A percentile compares a stretch with the other conserved stretches of the same genome.
Conservation (phyloP, 2,113 vertebrate species). For the Chunga burmeisteri region DNA sequence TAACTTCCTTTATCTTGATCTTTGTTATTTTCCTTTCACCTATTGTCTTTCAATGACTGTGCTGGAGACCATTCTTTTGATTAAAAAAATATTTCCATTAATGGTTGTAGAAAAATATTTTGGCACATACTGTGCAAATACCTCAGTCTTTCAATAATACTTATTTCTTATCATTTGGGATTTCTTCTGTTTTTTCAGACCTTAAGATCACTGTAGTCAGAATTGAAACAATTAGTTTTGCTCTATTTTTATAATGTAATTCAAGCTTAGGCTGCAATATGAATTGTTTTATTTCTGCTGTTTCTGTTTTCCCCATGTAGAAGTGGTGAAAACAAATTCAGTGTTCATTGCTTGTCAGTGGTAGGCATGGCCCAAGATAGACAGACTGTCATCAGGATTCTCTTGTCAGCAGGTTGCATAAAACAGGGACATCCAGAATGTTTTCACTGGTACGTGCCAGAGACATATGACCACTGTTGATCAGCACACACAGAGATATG, state of each 20-base stretch:
- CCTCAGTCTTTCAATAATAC: background rate
- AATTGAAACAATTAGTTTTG: background rate
- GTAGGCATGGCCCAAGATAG: background rate
- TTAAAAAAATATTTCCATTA: background rate
- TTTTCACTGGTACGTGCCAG: background rate
- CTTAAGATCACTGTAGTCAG: background rate
- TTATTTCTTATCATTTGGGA: background rate
- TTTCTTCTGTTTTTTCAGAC: background rate
- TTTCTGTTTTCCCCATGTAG: background rate
- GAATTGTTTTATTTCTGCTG: background rate
- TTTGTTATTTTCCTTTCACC: background rate
- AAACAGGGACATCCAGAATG: background rate
- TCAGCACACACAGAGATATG: background rate
- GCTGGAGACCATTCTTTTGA: background rate
- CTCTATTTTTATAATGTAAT: background rate
- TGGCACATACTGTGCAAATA: background rate
- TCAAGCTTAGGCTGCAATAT: background rate
- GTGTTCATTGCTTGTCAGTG: background rate
- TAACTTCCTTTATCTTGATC: background rate
- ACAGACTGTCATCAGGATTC: background rate
- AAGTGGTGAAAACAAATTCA: background rate
- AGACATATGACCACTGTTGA: background rate
- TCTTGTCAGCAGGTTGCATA: background rate
- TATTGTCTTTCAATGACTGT: background rate
- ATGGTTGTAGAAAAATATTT: background rate